Conservation (phyloP, 2,797 vertebrate species). For the Coregonus suidteri region DNA sequence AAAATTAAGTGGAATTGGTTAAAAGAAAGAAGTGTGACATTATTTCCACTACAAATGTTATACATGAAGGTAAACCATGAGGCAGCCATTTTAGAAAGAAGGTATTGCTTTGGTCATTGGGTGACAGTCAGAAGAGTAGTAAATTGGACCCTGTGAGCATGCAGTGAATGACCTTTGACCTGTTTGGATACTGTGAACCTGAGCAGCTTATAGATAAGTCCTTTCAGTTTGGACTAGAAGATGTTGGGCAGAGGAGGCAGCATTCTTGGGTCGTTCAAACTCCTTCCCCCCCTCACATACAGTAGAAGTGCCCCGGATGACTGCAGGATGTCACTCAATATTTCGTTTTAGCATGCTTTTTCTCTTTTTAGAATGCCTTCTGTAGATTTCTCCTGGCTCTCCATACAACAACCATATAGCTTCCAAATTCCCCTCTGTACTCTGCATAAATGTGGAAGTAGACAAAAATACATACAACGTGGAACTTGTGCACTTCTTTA, state of each 20-base stretch:
- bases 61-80: background rate
- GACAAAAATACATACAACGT: background rate
- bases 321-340: background rate
- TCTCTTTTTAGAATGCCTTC: background rate
- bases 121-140: background rate
- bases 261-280: background rate
- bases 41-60: background rate
- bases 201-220: background rate
- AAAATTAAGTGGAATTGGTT: background rate
- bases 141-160: background rate
- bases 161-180: background rate
- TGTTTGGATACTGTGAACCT: background rate
- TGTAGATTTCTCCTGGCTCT: background rate
- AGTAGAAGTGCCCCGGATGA: background rate
- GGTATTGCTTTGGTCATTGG: background rate
- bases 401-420: background rate
- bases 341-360: background rate
- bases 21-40: background rate
- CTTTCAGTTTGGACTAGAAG: background rate
- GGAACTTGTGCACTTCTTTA: slow-evolving; percentile 20
- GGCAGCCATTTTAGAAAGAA: background rate
- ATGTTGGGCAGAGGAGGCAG: background rate
- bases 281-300: background rate
- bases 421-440: slow-evolving; percentile 54
- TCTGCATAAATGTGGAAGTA: slow-evolving; percentile 21